These are phyloP conservation scores for Glossophaga mutica DNA, from an alignment of 2,797 vertebrate genomes.

Conservation along the genomic window DNA sequence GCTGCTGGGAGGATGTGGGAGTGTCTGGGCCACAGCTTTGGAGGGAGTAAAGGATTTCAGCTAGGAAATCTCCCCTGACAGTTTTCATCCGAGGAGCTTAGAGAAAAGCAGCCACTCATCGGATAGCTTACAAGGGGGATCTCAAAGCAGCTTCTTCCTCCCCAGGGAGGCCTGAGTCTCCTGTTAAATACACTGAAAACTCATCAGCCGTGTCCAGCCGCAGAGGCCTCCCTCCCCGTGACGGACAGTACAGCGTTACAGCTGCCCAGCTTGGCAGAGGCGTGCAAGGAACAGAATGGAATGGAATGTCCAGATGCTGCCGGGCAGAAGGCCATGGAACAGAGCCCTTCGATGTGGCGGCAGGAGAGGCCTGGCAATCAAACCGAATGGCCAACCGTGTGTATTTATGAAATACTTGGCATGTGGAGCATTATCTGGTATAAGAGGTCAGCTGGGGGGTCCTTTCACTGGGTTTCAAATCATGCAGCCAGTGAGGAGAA, in stretches of 20 bases:
- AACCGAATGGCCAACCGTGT: background rate
- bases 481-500: background rate
- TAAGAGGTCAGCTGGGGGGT: background rate
- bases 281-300: background rate
- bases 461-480: background rate
- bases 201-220: background rate
- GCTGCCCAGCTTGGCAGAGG: background rate
- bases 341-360: background rate
- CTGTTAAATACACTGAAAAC: constrained; percentile 4
- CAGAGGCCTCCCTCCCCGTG: background rate
- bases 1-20: background rate
- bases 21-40: background rate
- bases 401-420: background rate
- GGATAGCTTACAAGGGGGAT: constrained; percentile 39
- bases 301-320: constrained; percentile 17
- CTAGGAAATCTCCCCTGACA: constrained; percentile 57
- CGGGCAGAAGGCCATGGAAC: background rate
- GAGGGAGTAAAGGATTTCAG: constrained; percentile 47
- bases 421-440: background rate
- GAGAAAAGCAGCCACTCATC: constrained; percentile 53
- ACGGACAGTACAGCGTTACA: background rate
- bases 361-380: constrained; percentile 8
- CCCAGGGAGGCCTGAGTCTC: constrained; percentile 4
- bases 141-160: constrained; percentile 36
- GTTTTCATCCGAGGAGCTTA: constrained; percentile 64